Conservation (phyloP, 1,140 invertebrate species). For the Helicorthomorpha holstii region DNA sequence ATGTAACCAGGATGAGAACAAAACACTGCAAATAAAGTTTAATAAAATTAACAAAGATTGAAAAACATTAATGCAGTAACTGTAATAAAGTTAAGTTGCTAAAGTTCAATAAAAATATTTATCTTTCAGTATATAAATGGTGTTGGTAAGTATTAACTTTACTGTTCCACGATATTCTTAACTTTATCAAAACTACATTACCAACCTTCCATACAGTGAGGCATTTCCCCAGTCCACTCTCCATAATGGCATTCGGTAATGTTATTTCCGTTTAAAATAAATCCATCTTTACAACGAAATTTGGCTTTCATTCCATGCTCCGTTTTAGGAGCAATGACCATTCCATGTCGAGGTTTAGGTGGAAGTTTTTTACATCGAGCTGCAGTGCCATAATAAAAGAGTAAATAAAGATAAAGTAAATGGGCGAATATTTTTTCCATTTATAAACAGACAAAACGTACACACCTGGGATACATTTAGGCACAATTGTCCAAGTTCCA, state of each 20-base stretch:
- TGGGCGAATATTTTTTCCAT: too few species aligned
- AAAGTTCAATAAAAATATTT: too few species aligned
- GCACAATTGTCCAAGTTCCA: slow-evolving; percentile 88
- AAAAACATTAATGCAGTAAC: neutral
- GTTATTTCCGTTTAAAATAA: slow-evolving; percentile 48
- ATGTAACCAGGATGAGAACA: slow-evolving; percentile 87
- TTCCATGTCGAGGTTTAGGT: slow-evolving; percentile 66
- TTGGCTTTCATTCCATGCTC: slow-evolving; percentile 84
- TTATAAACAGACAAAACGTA: neutral
- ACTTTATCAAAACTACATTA: neutral
- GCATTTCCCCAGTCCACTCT: slow-evolving; percentile 74
- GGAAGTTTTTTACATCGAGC: slow-evolving; percentile 77
- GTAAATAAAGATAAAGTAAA: neutral
- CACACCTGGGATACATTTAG: slow-evolving; percentile 65
- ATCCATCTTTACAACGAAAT: slow-evolving; percentile 85
- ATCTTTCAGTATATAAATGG: too few species aligned
- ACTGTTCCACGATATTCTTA: neutral
- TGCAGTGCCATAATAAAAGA: slow-evolving; percentile 17
- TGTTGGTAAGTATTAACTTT: too few species aligned
- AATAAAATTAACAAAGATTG: neutral
- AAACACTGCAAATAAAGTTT: slow-evolving; percentile 44
- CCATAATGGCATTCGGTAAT: slow-evolving; percentile 74
- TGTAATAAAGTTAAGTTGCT: neutral
- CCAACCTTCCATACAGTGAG: slow-evolving; percentile 63
- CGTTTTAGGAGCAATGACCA: slow-evolving; percentile 88